A percentile compares a stretch with the other conserved stretches of the same genome.
Conservation (phyloP, 2,113 vertebrate species). For the Catagonus wagneri region DNA sequence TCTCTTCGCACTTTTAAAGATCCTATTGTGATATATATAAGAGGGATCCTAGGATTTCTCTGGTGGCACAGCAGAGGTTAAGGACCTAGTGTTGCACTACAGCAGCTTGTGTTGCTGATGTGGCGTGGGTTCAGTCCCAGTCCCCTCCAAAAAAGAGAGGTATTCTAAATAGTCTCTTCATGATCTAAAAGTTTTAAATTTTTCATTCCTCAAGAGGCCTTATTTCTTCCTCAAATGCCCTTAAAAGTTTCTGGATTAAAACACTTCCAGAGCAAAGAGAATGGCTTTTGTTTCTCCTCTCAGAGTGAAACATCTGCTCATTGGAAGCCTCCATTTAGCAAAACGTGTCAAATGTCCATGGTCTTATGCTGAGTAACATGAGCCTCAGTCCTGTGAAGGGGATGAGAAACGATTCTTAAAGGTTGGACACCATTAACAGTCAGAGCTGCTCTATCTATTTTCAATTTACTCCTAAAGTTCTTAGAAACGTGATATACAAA, state of each 20-base stretch:
- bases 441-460: background rate
- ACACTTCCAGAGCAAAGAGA: background rate
- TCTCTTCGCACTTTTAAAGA: background rate
- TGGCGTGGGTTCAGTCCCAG: too few species aligned
- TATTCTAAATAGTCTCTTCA: background rate
- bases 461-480: background rate
- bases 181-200: background rate
- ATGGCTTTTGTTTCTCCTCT: background rate
- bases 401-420: background rate
- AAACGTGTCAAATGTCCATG: background rate
- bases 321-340: background rate
- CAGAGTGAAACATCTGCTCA: background rate
- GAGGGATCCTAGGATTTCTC: background rate
- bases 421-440: too few species aligned
- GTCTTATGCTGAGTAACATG: background rate
- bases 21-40: background rate
- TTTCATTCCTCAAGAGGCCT: background rate
- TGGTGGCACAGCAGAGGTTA: too few species aligned
- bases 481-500: background rate
- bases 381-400: background rate
- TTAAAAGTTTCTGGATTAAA: background rate
- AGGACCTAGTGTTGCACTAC: too few species aligned
- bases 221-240: background rate
- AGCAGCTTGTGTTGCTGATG: too few species aligned
- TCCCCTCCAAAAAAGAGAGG: too few species aligned